phyloP scores from a whole-genome alignment of 2,888 invertebrate species.

The Cantharis lateralis region DNA sequence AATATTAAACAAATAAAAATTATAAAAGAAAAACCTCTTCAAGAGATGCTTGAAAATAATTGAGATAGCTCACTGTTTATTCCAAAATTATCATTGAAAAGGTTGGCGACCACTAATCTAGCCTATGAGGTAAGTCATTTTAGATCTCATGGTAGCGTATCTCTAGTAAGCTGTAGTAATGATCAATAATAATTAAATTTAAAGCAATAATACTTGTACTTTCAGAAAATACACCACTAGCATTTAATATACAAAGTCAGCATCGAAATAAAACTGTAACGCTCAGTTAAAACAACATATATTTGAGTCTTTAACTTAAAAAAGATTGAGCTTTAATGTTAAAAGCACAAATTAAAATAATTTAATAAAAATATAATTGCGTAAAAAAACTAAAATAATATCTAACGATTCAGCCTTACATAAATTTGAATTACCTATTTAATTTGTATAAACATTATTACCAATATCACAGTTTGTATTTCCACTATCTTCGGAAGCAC shows the following conservation, averaged over 20 bases:
- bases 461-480: constrained; percentile 10
- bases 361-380: not conserved
- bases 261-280: too few species aligned
- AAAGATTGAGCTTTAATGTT: not conserved
- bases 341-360: not conserved
- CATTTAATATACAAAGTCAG: not conserved
- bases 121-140: too few species aligned
- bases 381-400: not conserved
- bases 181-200: not conserved
- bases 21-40: too few species aligned
- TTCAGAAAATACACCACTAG: not conserved
- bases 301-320: not conserved
- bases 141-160: too few species aligned
- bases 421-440: not conserved
- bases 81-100: too few species aligned
- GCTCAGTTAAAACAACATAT: too few species aligned
- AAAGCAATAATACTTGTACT: not conserved
- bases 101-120: too few species aligned
- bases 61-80: too few species aligned
- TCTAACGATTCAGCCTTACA: not conserved
- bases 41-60: too few species aligned
- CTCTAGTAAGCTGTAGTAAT: too few species aligned
- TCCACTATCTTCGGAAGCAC: constrained; percentile 8
- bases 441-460: not conserved
- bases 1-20: too few species aligned